A percentile compares a stretch with the other conserved stretches of the same genome.
Conservation (phyloP, 2,888 invertebrate genomes). For the Subacronicta megacephala region DNA sequence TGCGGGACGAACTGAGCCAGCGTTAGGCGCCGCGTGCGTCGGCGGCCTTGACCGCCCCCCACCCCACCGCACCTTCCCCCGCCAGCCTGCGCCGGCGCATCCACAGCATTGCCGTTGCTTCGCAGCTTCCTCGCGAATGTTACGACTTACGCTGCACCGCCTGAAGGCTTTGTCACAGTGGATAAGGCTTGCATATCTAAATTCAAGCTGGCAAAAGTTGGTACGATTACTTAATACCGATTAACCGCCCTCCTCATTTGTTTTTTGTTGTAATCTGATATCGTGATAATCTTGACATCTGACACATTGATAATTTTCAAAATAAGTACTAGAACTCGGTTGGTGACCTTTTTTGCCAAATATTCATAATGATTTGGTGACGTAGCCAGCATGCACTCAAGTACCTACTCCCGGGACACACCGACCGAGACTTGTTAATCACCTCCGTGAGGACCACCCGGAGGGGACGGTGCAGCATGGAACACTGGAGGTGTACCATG, state of each 20-base stretch:
- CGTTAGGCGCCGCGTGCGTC: conserved; percentile 71
- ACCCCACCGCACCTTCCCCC: conserved; percentile 33
- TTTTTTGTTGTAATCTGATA: conserved; percentile 46
- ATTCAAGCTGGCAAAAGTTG: conserved; percentile 29
- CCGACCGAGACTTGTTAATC: too few species aligned
- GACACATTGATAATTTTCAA: conserved; percentile 4
- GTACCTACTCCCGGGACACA: too few species aligned
- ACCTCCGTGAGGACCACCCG: too few species aligned
- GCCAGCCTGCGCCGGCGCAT: conserved; percentile 18
- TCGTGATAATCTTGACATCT: conserved; percentile 29
- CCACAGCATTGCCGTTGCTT: conserved; percentile 24
- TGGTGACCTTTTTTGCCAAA: background rate
- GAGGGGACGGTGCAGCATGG: too few species aligned
- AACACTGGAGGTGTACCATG: too few species aligned
- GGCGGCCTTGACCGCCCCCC: conserved; percentile 81
- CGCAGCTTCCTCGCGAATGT: conserved; percentile 12
- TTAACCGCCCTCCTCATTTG: conserved; percentile 9
- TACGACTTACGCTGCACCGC: background rate
- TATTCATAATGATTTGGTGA: background rate
- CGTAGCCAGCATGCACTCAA: too few species aligned
- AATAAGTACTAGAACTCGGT: conserved; percentile 4
- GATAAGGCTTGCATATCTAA: too few species aligned
- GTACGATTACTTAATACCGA: conserved; percentile 48
- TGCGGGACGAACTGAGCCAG: conserved; percentile 56
- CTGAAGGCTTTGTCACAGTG: conserved; percentile 2